Base-by-base conservation (phyloP, 1,140 invertebrate genomes). In the Bicyclus anynana region DNA sequence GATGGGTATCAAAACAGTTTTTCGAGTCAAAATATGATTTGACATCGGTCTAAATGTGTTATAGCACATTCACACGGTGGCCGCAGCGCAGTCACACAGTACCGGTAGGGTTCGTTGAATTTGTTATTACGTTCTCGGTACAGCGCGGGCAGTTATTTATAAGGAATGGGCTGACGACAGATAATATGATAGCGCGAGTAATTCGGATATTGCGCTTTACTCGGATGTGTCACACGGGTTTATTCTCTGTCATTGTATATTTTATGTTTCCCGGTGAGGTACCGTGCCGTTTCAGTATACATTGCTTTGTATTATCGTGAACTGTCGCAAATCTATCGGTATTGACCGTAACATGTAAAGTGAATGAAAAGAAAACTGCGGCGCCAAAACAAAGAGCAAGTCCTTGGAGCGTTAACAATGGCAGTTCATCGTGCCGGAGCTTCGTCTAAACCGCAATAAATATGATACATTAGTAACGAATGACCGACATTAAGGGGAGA, bases 91-190 rank as follows among this genome's bases (percentile, higher is more conserved):
- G 74, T 83, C 79, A 77, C 78, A 83, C 81, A 80, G 73, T 87
- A 84, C 82, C 80, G 80, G 84, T 87, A 84, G 83, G 77, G 84
- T 88, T 88, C 84, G 84, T 88, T 88, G 84, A 86, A 86, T 84
- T 85, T 84, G 77, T 88, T 88, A 88, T 88, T 78, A 73, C 84
- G 70, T 88, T 88, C 84, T 85, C 75, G 72, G 81, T 83, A 86
- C 65, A 64, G 67, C 66, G 65, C 71, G 71, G 69, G 72, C 81
- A 80, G 80, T 85, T 84, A 84, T 81, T 83, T 77, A 76, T 77
- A 80, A 76, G 74, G 77, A 79, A 87, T 80, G 80, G 68, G 69
- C 70, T 74, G 75, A 74, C 77, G 79, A 84, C 77, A 78, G 71
- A 77, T 74, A 70, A 77, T 74, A 70, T 74, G 70, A 72, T 72